Percentiles rank a stretch among this genome's conserved stretches.
Conservation (phyloP, 2,888 invertebrate genomes). For the Tanypteryx hageni region DNA sequence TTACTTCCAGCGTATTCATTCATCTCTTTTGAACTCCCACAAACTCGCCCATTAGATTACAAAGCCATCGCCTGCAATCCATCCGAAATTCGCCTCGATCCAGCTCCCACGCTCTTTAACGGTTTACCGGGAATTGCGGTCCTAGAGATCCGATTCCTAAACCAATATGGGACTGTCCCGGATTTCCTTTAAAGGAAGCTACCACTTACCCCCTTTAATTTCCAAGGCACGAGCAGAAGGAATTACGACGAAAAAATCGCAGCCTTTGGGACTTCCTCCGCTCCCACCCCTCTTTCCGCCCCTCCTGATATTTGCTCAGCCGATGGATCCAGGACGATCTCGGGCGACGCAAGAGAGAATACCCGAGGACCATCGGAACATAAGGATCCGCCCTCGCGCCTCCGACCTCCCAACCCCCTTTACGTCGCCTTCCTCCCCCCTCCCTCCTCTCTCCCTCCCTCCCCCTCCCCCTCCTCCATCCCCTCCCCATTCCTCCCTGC, state of each 20-base stretch:
- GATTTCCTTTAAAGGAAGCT: background rate
- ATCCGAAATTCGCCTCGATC: no score
- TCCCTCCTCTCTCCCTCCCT: no score
- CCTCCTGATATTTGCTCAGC: background rate
- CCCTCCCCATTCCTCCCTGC: no score
- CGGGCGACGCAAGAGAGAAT: background rate
- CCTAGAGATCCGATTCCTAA: background rate
- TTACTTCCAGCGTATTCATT: no score
- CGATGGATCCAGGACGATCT: background rate
- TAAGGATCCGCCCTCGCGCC: slow-evolving; percentile 1
- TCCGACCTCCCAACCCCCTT: background rate
- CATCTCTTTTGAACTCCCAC: no score
- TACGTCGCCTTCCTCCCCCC: no score
- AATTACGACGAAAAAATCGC: background rate
- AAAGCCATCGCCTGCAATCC: no score
- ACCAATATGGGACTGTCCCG: background rate
- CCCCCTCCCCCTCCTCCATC: no score
- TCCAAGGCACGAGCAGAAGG: background rate
- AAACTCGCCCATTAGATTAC: no score
- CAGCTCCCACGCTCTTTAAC: no score
- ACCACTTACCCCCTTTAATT: background rate
- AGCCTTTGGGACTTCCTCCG: background rate
- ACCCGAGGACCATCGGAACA: background rate
- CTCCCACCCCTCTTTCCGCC: background rate
- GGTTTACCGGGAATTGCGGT: background rate